phyloP scores from a whole-genome alignment of 2,888 invertebrate genomes.

The Mystacides longicornis region DNA sequence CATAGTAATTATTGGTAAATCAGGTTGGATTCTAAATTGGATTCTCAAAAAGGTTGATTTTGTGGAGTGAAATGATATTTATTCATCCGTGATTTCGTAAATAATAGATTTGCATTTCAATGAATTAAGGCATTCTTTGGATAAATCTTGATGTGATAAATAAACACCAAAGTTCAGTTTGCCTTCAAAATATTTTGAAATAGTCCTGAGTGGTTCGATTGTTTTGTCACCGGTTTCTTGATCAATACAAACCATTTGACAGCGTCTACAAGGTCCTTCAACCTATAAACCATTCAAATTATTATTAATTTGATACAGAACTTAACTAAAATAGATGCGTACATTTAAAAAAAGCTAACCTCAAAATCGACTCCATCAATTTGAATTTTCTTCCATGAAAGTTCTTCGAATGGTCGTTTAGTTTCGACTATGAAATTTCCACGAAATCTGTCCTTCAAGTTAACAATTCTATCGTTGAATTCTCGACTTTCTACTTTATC shows the following conservation, averaged over 20 bases:
- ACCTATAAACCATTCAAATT: slow-evolving; percentile 45
- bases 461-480: slow-evolving; percentile 47
- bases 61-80: too few species aligned
- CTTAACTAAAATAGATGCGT: neutral
- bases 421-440: slow-evolving; percentile 83
- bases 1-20: neutral
- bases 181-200: slow-evolving; percentile 65
- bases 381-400: slow-evolving; percentile 55
- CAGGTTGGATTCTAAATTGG: neutral
- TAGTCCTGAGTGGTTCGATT: slow-evolving; percentile 67
- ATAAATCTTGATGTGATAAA: slow-evolving; percentile 39
- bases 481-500: slow-evolving; percentile 50
- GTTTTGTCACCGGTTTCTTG: slow-evolving; percentile 76
- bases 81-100: too few species aligned
- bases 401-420: slow-evolving; percentile 68
- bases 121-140: neutral
- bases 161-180: slow-evolving; percentile 80
- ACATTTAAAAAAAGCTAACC: slow-evolving; percentile 38
- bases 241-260: slow-evolving; percentile 94
- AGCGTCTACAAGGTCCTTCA: slow-evolving; percentile 77
- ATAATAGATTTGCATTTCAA: neutral
- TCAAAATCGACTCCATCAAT: slow-evolving; percentile 60
- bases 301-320: neutral
- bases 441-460: slow-evolving; percentile 72
- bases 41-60: too few species aligned